Evolutionary conservation across 1,140 invertebrate species (phyloP), one percentile per base, ranked within the genome.

Genomic region (Eurosta solidaginis): DNA sequence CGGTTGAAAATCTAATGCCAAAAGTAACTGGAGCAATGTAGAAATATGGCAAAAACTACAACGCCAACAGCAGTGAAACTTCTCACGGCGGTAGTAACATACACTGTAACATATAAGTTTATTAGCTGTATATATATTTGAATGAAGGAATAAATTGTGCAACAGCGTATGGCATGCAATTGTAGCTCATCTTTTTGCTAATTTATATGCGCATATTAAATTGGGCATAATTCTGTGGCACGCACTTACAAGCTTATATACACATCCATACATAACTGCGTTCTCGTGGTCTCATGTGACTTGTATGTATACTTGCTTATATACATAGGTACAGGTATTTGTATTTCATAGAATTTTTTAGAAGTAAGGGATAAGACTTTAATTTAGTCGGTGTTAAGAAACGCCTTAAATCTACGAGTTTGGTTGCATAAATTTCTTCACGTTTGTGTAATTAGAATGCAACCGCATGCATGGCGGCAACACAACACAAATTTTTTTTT

Each of bases 151-250:
- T 68, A 12, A 29, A 40, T 68, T 68, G 59, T 68, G 33, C n/a
- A 68, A 20, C 33, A 68, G 33, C 59, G 29, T 68, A 33, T 68
- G 59, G 59, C 59, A 40, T 68, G 59, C 59, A 68, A 68, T n/a
- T 68, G 9, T 20, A 68, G 59, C 59, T 68, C 59, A 45, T 74
- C 73, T 45, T 33, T 74, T 29, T n/a, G 27, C 50, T 76, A 79
- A 79, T 79, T 79, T 79, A 77, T 79, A 79, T 79, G 78, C 74
- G 78, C 78, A 79, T 79, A 78, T 79, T 79, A 77, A 79, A 77
- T 79, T 79, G 74, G 47, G 44, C 74, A 50, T 59, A 63, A 76
- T 79, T 68, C 47, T 77, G 45, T 27, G 12, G 40, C 33, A 77
- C 27, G 45, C 59, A 68, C n/a, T n/a, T 40, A 36, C 5, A 33